phyloP scores from a whole-genome alignment of 2,113 vertebrate genomes.

The Quiscalus mexicanus region DNA sequence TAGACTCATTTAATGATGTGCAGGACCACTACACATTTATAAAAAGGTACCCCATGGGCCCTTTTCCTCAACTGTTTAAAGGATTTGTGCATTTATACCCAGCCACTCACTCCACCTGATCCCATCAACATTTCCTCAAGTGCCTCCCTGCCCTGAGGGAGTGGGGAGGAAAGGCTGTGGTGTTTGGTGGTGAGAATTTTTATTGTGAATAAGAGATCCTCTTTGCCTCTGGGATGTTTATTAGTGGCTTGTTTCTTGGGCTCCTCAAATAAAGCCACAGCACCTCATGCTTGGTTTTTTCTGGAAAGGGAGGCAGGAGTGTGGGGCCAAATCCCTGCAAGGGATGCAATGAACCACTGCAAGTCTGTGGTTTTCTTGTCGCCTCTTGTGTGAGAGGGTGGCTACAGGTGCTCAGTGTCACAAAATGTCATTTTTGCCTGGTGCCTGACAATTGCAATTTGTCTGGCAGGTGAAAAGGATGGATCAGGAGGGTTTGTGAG shows the following conservation, averaged over 20 bases:
- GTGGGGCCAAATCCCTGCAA: background rate
- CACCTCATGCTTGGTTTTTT: background rate
- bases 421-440: background rate
- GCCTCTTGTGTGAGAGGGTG: background rate
- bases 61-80: background rate
- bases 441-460: background rate
- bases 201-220: background rate
- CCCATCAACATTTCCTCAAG: background rate
- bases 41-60: background rate
- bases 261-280: background rate
- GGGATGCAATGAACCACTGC: accelerated
- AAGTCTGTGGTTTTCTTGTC: background rate
- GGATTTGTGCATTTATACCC: background rate
- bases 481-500: background rate
- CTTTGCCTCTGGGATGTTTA: background rate
- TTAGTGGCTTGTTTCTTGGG: background rate
- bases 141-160: too few species aligned
- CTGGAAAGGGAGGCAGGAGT: background rate
- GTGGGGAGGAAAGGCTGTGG: background rate
- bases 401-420: background rate
- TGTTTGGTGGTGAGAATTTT: background rate
- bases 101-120: background rate
- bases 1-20: background rate
- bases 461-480: background rate
- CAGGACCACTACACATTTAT: background rate